Evolutionary conservation across 2,797 vertebrate species (phyloP).

Genomic region (Anguilla megastoma): DNA sequence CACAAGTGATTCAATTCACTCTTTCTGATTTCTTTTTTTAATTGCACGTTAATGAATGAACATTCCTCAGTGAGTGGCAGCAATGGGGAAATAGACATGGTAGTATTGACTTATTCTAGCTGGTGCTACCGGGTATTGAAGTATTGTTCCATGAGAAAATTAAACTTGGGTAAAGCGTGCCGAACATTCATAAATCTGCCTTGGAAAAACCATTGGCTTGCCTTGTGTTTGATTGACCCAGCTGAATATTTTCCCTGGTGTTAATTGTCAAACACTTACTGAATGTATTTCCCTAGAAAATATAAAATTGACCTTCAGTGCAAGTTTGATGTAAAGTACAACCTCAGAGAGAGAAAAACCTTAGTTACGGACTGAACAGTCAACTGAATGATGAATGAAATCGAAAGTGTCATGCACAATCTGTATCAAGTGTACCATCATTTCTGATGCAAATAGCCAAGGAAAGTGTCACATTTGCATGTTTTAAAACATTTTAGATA

Average conservation of each 20-base stretch:
- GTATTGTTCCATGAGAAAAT: neutral
- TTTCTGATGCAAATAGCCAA: neutral
- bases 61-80: neutral
- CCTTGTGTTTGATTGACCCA: slow-evolving; percentile 15
- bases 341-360: neutral
- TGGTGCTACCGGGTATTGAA: neutral
- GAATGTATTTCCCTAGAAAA: neutral
- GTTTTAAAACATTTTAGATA: neutral
- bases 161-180: neutral
- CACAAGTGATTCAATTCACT: slow-evolving; percentile 12
- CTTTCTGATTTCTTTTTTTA: slow-evolving; percentile 9
- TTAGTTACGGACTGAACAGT: neutral
- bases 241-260: neutral
- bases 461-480: neutral
- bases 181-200: neutral
- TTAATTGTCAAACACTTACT: neutral
- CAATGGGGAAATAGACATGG: neutral
- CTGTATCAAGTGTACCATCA: neutral
- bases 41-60: slow-evolving; percentile 6
- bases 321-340: neutral
- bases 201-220: neutral
- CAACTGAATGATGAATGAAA: neutral
- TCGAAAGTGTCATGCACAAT: neutral
- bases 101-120: neutral
- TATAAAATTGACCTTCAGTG: neutral